Conservation (phyloP, 2,797 vertebrate species). For the Decapterus maruadsi region DNA sequence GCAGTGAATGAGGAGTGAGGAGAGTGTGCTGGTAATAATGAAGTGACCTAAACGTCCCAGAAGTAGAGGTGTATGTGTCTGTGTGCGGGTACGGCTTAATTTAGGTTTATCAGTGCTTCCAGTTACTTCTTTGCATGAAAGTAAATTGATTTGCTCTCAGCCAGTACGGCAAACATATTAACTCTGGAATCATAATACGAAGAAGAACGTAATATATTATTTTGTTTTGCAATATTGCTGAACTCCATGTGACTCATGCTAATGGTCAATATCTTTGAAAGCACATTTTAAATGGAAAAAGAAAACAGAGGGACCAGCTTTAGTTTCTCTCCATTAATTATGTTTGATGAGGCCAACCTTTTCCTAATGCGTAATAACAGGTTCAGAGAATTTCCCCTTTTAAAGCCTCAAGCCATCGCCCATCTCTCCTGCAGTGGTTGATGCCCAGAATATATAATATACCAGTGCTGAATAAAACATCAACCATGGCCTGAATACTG, state of each 20-base stretch:
- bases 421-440: conserved; percentile 64
- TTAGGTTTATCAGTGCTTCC: conserved; percentile 36
- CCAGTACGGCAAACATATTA: conserved; percentile 14
- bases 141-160: conserved; percentile 21
- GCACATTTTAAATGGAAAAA: background rate
- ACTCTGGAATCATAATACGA: conserved; percentile 11
- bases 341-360: conserved; percentile 3
- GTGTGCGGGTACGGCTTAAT: conserved; percentile 10
- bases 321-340: background rate
- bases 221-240: background rate
- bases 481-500: conserved; percentile 74
- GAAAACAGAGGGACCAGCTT: background rate
- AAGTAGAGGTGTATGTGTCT: conserved; percentile 9
- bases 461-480: conserved; percentile 81
- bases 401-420: conserved; percentile 13
- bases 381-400: conserved; percentile 34
- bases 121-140: conserved; percentile 6
- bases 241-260: background rate
- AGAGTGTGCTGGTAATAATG: conserved; percentile 25
- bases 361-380: conserved; percentile 23
- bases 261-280: background rate
- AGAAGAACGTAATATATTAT: background rate
- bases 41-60: conserved; percentile 52
- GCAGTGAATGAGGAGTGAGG: background rate
- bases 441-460: conserved; percentile 73